Conservation (phyloP, 1,140 invertebrate genomes). For the Rhyzopertha dominica region DNA sequence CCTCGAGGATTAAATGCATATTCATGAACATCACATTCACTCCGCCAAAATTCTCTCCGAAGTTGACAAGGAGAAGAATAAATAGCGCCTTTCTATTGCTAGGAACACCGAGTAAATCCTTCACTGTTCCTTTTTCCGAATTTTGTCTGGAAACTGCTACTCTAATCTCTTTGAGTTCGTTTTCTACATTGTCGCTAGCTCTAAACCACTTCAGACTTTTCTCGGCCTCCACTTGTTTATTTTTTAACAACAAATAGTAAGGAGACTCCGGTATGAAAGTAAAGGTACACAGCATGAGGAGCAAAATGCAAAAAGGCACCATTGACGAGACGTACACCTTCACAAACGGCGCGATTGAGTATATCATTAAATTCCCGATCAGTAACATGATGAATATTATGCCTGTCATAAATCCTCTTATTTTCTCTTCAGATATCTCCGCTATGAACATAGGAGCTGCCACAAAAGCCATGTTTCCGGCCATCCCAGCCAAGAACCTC, state of each 20-base stretch:
- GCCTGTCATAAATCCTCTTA: constrained; percentile 29
- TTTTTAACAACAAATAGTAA: constrained; percentile 33
- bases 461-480: constrained; percentile 31
- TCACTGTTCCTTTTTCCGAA: constrained; percentile 21
- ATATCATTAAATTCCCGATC: constrained; percentile 26
- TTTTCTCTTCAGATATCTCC: constrained; percentile 34
- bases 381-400: constrained; percentile 35
- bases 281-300: constrained; percentile 27
- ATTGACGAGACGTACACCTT: constrained; percentile 16
- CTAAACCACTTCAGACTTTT: constrained; percentile 50
- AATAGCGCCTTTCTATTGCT: constrained; percentile 30
- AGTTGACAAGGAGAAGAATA: constrained; percentile 29
- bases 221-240: constrained; percentile 47
- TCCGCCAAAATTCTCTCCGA: constrained; percentile 26
- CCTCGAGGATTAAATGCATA: constrained; percentile 29
- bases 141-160: constrained; percentile 24
- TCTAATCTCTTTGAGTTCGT: constrained; percentile 29
- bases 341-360: too few relatives aligned
- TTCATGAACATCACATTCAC: constrained; percentile 40
- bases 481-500: constrained; percentile 31
- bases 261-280: constrained; percentile 35
- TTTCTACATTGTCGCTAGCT: constrained; percentile 33
- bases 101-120: constrained; percentile 25
- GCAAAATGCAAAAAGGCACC: constrained; percentile 22
- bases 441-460: constrained; percentile 35